Evolutionary conservation across 2,113 vertebrate genomes (phyloP).

Genomic region (Poecile atricapillus): DNA sequence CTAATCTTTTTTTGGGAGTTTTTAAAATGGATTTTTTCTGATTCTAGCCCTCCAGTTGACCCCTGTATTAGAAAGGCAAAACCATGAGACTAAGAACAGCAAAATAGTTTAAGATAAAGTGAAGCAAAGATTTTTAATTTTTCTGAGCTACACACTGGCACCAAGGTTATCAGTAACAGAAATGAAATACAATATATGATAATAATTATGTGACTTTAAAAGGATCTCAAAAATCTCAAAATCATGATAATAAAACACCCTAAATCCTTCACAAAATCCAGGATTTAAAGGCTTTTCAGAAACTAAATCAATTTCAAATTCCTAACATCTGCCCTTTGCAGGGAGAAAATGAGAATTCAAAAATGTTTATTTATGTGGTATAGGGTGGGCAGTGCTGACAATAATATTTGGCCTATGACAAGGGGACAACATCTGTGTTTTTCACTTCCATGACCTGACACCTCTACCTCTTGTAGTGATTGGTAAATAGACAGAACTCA

Average conservation of each 20-base stretch:
- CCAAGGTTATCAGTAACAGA: neutral
- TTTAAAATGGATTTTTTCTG: neutral
- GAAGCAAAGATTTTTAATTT: neutral
- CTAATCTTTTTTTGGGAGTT: neutral
- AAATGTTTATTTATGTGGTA: neutral
- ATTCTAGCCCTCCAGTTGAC: neutral
- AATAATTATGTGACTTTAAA: neutral
- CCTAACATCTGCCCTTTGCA: neutral
- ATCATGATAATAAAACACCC: neutral
- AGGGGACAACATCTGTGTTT: neutral
- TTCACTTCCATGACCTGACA: neutral
- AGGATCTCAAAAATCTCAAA: neutral
- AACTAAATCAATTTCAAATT: neutral
- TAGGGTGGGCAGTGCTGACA: neutral
- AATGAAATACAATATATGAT: neutral
- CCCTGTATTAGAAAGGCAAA: neutral
- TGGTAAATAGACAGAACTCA: neutral
- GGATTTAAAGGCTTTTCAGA: neutral
- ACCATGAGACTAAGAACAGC: neutral
- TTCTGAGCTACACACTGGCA: neutral
- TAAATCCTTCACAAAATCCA: neutral
- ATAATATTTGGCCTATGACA: neutral
- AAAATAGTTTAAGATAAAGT: neutral
- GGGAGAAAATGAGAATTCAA: neutral
- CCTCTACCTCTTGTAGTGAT: neutral